phyloP scores from a whole-genome alignment of 2,113 vertebrate genomes.

The Fulica atra region DNA sequence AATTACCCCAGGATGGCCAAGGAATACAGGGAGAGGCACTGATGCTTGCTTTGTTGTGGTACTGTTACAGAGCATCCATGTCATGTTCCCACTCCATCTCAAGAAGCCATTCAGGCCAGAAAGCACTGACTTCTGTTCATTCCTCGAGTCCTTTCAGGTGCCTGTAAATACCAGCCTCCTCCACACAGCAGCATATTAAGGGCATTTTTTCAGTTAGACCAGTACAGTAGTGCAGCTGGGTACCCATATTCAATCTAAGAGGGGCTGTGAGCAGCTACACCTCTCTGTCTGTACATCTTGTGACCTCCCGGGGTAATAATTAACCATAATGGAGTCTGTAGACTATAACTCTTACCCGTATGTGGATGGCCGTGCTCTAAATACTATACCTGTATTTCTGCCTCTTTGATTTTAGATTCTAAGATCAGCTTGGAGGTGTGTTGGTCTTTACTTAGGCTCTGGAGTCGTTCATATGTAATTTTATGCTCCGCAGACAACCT shows the following conservation, averaged over 20 bases:
- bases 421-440: slow-evolving; percentile 78
- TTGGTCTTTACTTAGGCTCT: slow-evolving; percentile 79
- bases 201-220: not conserved
- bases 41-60: not conserved
- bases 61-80: not conserved
- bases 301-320: not conserved
- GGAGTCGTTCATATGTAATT: slow-evolving; percentile 77
- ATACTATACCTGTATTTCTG: slow-evolving; percentile 79
- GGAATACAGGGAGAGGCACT: not conserved
- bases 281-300: not conserved
- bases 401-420: slow-evolving; percentile 88
- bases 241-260: not conserved
- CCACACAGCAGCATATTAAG: not conserved
- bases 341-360: not conserved
- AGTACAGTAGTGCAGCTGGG: not conserved
- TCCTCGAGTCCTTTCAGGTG: not conserved
- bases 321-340: not conserved
- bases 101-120: not conserved
- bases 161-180: not conserved
- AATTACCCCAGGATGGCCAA: not conserved
- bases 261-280: not conserved
- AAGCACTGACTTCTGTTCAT: not conserved
- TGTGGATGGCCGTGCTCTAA: not conserved
- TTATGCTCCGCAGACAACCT: slow-evolving; percentile 80
- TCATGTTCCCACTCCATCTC: not conserved